Evolutionary conservation across 2,113 vertebrate species (phyloP).

Genomic region (Poecilia latipinna): DNA sequence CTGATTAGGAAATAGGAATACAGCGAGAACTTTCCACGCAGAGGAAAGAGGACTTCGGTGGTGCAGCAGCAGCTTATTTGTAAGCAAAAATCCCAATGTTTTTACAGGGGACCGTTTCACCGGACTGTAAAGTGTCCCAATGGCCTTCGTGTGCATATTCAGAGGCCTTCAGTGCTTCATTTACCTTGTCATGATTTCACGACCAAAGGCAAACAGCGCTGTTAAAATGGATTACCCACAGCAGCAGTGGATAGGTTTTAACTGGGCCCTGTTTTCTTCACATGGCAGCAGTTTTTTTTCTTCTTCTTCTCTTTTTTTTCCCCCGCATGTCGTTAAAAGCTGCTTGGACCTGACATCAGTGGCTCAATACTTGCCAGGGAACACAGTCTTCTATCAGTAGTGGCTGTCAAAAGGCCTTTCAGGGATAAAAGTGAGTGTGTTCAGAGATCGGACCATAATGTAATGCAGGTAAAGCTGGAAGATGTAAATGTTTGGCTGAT

Average conservation of each 20-base stretch:
- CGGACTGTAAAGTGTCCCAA: neutral
- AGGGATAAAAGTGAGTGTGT: no score
- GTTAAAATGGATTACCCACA: neutral
- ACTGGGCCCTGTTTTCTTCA: neutral
- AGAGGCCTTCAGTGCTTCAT: neutral
- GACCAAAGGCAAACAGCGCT: neutral
- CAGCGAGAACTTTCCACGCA: constrained; percentile 6
- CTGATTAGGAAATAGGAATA: neutral
- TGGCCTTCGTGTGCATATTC: neutral
- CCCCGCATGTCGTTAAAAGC: neutral
- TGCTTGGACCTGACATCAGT: neutral
- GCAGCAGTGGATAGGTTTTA: neutral
- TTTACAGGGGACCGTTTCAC: constrained; percentile 23
- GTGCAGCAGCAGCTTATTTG: constrained; percentile 53
- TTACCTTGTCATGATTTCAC: neutral
- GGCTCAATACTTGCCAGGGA: neutral
- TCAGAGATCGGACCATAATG: no score
- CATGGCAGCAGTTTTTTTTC: neutral
- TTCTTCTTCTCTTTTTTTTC: neutral
- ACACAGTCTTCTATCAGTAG: neutral
- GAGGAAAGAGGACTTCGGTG: constrained; percentile 4
- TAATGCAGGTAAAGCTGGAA: no score
- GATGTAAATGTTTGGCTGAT: no score
- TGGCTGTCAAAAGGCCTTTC: no score
- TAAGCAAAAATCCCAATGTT: constrained; percentile 39